These are phyloP conservation scores for Lates calcarifer DNA, from an alignment of 2,113 vertebrate genomes.

Conservation along the genomic window DNA sequence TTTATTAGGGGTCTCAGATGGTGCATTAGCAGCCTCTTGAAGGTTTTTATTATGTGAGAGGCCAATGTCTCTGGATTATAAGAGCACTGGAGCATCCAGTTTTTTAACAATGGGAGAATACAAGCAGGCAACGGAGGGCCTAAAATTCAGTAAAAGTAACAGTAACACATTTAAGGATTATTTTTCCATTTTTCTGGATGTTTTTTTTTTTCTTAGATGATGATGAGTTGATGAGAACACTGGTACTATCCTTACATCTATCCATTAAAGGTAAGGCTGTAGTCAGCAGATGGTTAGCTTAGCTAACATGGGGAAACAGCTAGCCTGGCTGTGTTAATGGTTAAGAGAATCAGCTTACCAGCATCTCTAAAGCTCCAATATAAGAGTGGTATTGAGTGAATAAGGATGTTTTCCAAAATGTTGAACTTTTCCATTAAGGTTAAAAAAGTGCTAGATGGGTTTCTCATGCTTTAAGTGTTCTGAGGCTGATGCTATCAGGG, in stretches of 20 bases:
- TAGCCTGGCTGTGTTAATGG: too few species aligned
- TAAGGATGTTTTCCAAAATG: constrained; percentile 1
- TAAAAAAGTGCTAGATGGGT: constrained; percentile 1
- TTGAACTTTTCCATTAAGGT: background rate
- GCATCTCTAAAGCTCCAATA: background rate
- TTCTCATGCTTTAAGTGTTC: constrained; percentile 19
- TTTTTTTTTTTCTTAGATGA: too few species aligned
- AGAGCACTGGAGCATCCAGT: constrained; percentile 4
- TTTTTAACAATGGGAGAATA: background rate
- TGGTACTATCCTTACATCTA: background rate
- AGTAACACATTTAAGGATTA: background rate
- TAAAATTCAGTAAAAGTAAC: background rate
- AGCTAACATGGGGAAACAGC: background rate
- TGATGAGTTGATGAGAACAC: background rate
- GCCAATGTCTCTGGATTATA: constrained; percentile 1
- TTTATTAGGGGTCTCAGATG: background rate
- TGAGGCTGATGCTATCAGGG: constrained; percentile 21
- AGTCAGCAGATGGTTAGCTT: background rate
- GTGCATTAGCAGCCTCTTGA: background rate
- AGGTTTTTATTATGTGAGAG: constrained; percentile 16
- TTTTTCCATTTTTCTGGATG: too few species aligned
- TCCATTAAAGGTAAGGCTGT: background rate
- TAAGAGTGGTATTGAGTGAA: background rate
- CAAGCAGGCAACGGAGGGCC: background rate
- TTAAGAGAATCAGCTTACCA: too few species aligned